phyloP scores from a whole-genome alignment of 2,888 invertebrate species.

The Helleia helle region DNA sequence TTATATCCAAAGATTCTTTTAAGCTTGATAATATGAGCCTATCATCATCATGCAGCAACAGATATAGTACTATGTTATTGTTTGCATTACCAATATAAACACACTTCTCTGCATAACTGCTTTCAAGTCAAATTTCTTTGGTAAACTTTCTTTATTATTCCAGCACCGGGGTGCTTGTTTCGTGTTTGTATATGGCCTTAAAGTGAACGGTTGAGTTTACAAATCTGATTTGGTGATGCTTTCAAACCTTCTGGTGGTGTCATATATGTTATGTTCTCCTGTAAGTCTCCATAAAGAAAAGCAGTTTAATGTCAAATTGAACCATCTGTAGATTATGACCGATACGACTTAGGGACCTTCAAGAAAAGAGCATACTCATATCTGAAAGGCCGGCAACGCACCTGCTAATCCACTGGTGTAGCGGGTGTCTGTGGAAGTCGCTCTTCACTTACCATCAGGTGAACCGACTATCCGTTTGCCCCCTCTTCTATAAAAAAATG shows the following conservation, averaged over 20 bases:
- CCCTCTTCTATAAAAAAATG: no score
- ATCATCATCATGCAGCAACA: conserved; percentile 4
- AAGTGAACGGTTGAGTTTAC: conserved; percentile 9
- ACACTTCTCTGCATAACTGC: conserved; percentile 4
- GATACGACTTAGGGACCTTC: no score
- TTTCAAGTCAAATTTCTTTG: conserved; percentile 7
- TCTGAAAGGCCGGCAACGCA: no score
- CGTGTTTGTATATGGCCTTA: conserved; percentile 8
- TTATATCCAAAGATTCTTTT: no score
- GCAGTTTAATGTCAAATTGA: no score
- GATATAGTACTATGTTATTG: neutral
- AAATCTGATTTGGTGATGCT: neutral
- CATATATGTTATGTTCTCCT: conserved; percentile 22
- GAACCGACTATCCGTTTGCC: no score
- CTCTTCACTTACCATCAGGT: no score
- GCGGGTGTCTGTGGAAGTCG: no score
- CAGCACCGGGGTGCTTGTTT: conserved; percentile 6
- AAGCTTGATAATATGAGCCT: neutral
- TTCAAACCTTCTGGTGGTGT: conserved; percentile 20
- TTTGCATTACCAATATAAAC: neutral
- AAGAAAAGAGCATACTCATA: no score
- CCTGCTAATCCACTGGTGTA: no score
- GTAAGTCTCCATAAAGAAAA: no score
- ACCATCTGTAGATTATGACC: no score
- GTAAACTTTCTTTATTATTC: neutral